Evolutionary conservation across 2,888 invertebrate genomes (phyloP), one percentile per base, ranked within the genome.

Genomic region (Heliconius cydno): DNA sequence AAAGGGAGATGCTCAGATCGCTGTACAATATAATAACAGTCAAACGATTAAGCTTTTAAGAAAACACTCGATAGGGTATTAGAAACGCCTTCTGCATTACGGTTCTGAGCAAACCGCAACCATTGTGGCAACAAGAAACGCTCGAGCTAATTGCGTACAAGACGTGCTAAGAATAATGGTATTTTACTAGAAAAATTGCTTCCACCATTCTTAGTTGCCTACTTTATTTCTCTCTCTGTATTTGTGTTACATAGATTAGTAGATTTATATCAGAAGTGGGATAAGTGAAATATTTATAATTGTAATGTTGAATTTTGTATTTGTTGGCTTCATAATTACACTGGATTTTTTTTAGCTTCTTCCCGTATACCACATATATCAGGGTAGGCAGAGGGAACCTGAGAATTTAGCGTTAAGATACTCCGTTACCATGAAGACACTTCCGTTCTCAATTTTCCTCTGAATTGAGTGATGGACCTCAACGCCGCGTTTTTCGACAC

Each of bases 121-220:
- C 88, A 89, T 89, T 84, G 84, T 81, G 81, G 82, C 80, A 86
- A 87, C 88, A 87, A 78, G 77, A 80, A 84, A 81, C 86, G 86
- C 84, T 87, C 84, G 82, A 85, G 87, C 89, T 91, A 91, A 91
- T 91, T 91, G 90, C 88, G 85, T 85, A 84, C 85, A 86, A 86
- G 88, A 90, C 90, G 90, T 90, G 90, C 84, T 84, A 85, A 86
- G 90, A 91, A 91, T 91, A 90, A 90, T 88, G 87, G 87, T 87
- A 83, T 86, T 82, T 77, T 72, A 76, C 77, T 80, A 82, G 82
- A 83, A 85, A 83, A 84, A 82, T 83, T 84, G 83, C 85, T 86
- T 85, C 83, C 82, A 85, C 68, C 34, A 68, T 65, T 88, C 85
- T 76, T 68, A 78, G 70, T 80, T 77, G 78, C 79, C 76, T 87